Evolutionary conservation across 2,113 vertebrate species (phyloP).

Genomic region (Zingel zingel): DNA sequence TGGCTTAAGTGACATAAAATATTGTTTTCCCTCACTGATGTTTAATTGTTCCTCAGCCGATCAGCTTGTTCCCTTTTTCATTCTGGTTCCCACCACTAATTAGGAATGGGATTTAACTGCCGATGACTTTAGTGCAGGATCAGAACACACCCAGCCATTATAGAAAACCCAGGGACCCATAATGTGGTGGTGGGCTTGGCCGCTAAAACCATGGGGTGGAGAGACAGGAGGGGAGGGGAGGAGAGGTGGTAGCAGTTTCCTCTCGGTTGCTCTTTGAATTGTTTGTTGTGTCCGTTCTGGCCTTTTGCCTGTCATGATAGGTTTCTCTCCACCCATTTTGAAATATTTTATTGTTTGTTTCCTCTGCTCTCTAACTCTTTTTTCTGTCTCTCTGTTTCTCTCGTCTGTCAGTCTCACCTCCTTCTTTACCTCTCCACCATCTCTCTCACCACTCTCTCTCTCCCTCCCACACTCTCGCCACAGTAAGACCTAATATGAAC

Average conservation of each 20-base stretch:
- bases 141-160: constrained; percentile 80
- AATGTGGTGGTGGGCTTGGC: constrained; percentile 69
- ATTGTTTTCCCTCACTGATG: constrained; percentile 56
- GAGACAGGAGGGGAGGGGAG: constrained; percentile 38
- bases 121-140: constrained; percentile 69
- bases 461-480: constrained; percentile 42
- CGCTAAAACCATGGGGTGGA: constrained; percentile 63
- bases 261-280: constrained; percentile 57
- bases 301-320: constrained; percentile 61
- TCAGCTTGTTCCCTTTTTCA: constrained; percentile 55
- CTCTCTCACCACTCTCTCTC: background rate
- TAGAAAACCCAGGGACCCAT: constrained; percentile 75
- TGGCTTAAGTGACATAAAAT: constrained; percentile 32
- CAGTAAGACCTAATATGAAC: constrained; percentile 74
- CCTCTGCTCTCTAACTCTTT: constrained; percentile 21
- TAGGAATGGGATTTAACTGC: constrained; percentile 72
- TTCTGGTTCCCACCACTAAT: constrained; percentile 79
- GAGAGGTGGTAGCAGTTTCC: constrained; percentile 49
- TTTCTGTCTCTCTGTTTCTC: constrained; percentile 23
- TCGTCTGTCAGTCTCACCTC: constrained; percentile 42
- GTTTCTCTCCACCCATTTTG: constrained; percentile 24
- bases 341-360: constrained; percentile 54
- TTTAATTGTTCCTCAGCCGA: constrained; percentile 74
- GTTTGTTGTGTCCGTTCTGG: constrained; percentile 42
- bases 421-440: background rate